Conservation (phyloP, 2,797 vertebrate species). For the Lagocephalus sceleratus region DNA sequence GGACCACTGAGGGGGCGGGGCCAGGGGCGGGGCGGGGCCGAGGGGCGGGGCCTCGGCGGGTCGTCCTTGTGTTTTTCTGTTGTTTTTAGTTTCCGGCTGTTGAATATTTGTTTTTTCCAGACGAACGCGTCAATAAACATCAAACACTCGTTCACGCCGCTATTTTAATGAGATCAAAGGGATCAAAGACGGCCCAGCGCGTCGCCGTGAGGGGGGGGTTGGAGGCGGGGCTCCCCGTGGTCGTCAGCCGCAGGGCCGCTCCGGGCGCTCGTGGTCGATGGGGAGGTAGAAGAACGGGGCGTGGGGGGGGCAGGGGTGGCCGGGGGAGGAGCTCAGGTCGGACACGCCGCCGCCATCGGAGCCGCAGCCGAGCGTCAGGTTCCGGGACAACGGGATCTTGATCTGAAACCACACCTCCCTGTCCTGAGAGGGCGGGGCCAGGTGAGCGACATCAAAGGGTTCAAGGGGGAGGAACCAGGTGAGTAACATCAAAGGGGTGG, state of each 20-base stretch:
- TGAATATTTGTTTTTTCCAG: no score
- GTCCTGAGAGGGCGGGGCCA: no score
- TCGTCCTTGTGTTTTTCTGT: background rate
- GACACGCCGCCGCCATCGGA: background rate
- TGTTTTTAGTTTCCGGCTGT: no score
- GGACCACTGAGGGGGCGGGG: slow-evolving; percentile 81
- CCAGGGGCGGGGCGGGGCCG: background rate
- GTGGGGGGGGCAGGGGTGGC: slow-evolving; percentile 61
- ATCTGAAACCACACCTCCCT: slow-evolving; percentile 73
- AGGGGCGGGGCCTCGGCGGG: background rate
- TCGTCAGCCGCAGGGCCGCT: slow-evolving; percentile 57
- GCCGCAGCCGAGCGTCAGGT: slow-evolving; percentile 65
- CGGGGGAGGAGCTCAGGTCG: background rate
- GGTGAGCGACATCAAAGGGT: no score
- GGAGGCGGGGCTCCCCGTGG: background rate
- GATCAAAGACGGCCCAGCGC: no score
- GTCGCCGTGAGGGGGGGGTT: background rate
- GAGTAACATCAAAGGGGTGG: no score
- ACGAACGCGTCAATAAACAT: no score
- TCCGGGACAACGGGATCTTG: slow-evolving; percentile 65
- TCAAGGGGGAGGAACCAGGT: no score
- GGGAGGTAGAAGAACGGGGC: slow-evolving; percentile 66
- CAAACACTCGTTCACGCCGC: no score
- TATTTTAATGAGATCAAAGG: no score
- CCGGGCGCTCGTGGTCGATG: slow-evolving; percentile 61